Base-by-base conservation (phyloP, 2,888 invertebrate genomes). In the Scelioninae gen. 1 region DNA sequence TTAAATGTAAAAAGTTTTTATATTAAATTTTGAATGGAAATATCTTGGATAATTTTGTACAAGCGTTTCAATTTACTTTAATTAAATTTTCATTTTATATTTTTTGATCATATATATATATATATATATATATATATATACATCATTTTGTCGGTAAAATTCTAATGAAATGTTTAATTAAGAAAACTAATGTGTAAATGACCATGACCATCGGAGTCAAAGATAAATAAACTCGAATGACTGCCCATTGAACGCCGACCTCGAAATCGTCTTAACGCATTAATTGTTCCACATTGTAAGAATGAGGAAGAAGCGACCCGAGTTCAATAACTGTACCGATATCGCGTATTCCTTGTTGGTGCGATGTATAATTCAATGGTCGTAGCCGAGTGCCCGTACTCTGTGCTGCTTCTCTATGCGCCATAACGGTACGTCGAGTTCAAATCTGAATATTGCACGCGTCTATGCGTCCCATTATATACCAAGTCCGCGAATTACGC, bases 251-350 rank as follows among this genome's bases (percentile, higher is more conserved):
- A 71, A 60, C 43, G 40, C 15, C 51, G 51, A 51, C 40, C 60
- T 51, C 58, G 32, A 55, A 56, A 75, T 56, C 31, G 58, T 76
- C 23, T 49, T 7, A 53, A 43, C 56, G 63, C 69, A 63, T 71
- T 83, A 79, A 83, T 83, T 79, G 76, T 76, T 76, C 62, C 13
- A 77, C 45, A 60, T 80, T 83, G 56, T 65, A 47, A 80, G 83
- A 83, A 77, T 55, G 77, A 81, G 83, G 83, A 83, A 81, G 80
- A 77, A 56, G 11, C 60, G 34, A 56, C 38, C 53, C n/a, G 65
- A 84, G 81, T 75, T 84, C 84, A 74, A 78, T 84, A 81, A 84
- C 84, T 82, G 82, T 84, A 82, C 76, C 72, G 82, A 84, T 84
- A 72, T 66, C 76, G 71, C 63, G 63, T 78, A 82, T 62, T 78